phyloP scores from a whole-genome alignment of 2,888 invertebrate species.

The Blastobasis lacticolella region DNA sequence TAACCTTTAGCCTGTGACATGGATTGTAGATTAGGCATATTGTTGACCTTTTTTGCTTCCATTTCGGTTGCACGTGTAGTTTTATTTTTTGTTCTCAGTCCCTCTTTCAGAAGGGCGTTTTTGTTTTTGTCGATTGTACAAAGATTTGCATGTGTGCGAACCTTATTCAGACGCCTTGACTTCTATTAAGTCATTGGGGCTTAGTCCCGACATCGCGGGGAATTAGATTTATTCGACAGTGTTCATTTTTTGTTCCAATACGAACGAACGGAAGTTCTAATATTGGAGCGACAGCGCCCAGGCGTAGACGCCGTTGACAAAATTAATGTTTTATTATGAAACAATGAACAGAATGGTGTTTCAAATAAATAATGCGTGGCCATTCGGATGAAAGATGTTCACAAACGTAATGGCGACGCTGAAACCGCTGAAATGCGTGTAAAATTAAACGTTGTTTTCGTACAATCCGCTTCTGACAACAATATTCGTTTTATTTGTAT shows the following conservation, averaged over 20 bases:
- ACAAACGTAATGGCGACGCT: constrained; percentile 38
- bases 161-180: constrained; percentile 32
- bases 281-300: constrained; percentile 49
- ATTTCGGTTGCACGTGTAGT: constrained; percentile 62
- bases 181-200: constrained; percentile 24
- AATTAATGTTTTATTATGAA: constrained; percentile 71
- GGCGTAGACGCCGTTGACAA: constrained; percentile 61
- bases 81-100: constrained; percentile 44
- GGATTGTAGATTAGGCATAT: constrained; percentile 74
- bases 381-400: constrained; percentile 45
- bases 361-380: constrained; percentile 56
- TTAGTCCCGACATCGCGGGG: constrained; percentile 16
- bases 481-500: too few relatives aligned
- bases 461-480: too few relatives aligned
- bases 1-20: constrained; percentile 73
- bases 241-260: constrained; percentile 28
- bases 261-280: constrained; percentile 59
- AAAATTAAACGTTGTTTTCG: not conserved
- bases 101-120: constrained; percentile 39
- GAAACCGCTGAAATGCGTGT: constrained; percentile 31
- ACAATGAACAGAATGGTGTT: constrained; percentile 65
- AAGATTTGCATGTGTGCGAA: constrained; percentile 59
- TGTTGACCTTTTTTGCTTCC: constrained; percentile 70
- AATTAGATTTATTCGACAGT: constrained; percentile 16
- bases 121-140: constrained; percentile 53